Evolutionary conservation across 2,888 invertebrate species (phyloP), one percentile per base, ranked within the genome.

Genomic region (Brachypterus glaber): DNA sequence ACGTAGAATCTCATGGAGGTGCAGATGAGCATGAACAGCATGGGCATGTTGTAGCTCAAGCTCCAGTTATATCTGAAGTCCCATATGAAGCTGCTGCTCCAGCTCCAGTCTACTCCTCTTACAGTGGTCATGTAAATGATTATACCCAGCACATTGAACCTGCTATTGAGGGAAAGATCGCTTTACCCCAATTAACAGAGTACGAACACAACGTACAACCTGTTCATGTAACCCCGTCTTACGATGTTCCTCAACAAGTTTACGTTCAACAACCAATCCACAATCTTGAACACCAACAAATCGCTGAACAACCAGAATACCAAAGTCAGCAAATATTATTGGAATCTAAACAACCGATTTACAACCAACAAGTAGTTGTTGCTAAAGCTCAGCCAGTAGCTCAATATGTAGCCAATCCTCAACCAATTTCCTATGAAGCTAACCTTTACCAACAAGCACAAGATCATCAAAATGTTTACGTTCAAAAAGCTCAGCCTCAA

Each of bases 101-200:
- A 39, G 27, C 34, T 5, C 39, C 42, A 2, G 33, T 42, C 3
- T 53, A 45, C 40, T 42, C 45, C 3, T 48, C 52, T 31, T 57
- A 57, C 40, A 51, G 53, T 39, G 57, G 57, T 3, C 47, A 48
- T 0, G 40, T 45, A 5, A 46, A 51, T 17, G 47, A 51, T 39
- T 57, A 55, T 38, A 43, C 39, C 7, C 27, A 27, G 12, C 8
- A 27, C 27, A 11, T 27, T 27, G 27, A 5, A 27, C 27, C 27
- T 27, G 27, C 12, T 31, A 4, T 31, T 13, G 17, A 13, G 14
- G 4, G 15, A 5, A 27, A 27, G 12, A 9, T 31, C 7, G 15
- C 31, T 13, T 12, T 4, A 5, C 31, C 17, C 12, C 24, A 9
- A 9, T 21, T n/a, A n/a, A 21, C 9, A 7, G 21, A 21, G 21